Percentiles rank a stretch among this genome's conserved stretches.
These are phyloP conservation scores for Sycophila sp. DNA, from an alignment of 1,140 invertebrate genomes.

Conservation along the genomic window DNA sequence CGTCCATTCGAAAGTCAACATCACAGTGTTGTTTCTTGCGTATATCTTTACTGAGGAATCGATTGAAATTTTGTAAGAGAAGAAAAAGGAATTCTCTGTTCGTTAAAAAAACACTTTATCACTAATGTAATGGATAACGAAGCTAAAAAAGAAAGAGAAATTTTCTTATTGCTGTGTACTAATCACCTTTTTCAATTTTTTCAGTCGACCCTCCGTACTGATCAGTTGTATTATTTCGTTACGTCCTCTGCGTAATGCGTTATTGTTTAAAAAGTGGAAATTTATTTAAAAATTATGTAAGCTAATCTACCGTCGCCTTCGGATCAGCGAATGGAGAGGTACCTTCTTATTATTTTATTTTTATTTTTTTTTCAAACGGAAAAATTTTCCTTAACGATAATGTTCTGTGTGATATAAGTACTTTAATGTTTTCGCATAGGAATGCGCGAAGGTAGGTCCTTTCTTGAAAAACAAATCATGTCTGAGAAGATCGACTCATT, in stretches of 20 bases:
- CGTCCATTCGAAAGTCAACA: background rate
- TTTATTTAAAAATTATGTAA: no score
- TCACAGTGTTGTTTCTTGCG: background rate
- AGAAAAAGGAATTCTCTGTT: no score
- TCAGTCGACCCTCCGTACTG: no score
- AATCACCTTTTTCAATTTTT: no score
- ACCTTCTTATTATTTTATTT: conserved; percentile 1
- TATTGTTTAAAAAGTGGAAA: background rate
- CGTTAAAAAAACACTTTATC: no score
- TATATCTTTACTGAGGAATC: no score
- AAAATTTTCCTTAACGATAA: background rate
- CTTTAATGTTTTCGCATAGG: conserved; percentile 7
- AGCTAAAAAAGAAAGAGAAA: background rate
- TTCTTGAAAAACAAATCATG: conserved; percentile 20
- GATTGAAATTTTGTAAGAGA: background rate
- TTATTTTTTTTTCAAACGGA: no score
- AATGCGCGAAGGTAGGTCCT: conserved; percentile 29
- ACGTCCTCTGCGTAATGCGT: background rate
- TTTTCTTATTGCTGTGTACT: no score
- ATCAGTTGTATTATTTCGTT: background rate
- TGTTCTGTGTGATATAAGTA: conserved; percentile 25
- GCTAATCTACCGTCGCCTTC: no score
- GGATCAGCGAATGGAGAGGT: background rate
- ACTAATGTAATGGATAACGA: no score
- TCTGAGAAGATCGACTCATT: background rate